Base-by-base conservation (phyloP, 2,888 invertebrate species). In the Eudasyphora cyanicolor region DNA sequence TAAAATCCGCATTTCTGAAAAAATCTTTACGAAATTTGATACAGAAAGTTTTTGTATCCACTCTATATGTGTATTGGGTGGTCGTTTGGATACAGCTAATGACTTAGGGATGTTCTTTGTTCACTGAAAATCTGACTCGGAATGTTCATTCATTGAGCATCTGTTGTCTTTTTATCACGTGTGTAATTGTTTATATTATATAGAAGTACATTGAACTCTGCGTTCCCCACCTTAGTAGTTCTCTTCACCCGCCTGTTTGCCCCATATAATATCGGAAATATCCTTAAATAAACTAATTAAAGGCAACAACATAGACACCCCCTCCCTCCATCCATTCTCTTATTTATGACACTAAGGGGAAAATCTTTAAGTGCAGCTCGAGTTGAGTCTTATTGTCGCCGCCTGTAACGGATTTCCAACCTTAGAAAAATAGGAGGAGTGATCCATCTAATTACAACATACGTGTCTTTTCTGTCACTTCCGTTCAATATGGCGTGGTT, bases 391-490 rank as follows among this genome's bases (percentile, higher is more conserved):
- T n/a, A n/a, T n/a, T 32, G 32, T 8, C 32, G 32, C 4, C 32
- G 32, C 32, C 32, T 32, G 32, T 8, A 4, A 32, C 24, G 10
- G 24, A 57, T 57, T 27, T 57, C 27, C 12, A 57, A 27, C 27
- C 57, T 57, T 57, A 5, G 27, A 27, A 49, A 5, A n/a, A n/a
- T n/a, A 32, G 45, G 17, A 21, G 21, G 24, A 54, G 4, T 21
- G 19, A 35, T 67, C 6, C 24, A 42, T n/a, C 24, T 67, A 67
- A 67, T 67, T 24, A 67, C 67, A 12, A n/a, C n/a, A 45, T 45
- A n/a, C 45, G 45, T 45, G 45, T 45, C n/a, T n/a, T 14, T 45
- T n/a, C n/a, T 42, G 67, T 14, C 67, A 67, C 67, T 67, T 67
- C 67, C 42, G 19, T 42, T 67, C 5, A 67, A 7, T 21, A 24